Percentiles rank a stretch among this genome's conserved stretches.
Evolutionary conservation across 2,888 invertebrate species (phyloP).

Genomic region (Branchinecta sandiegonensis): DNA sequence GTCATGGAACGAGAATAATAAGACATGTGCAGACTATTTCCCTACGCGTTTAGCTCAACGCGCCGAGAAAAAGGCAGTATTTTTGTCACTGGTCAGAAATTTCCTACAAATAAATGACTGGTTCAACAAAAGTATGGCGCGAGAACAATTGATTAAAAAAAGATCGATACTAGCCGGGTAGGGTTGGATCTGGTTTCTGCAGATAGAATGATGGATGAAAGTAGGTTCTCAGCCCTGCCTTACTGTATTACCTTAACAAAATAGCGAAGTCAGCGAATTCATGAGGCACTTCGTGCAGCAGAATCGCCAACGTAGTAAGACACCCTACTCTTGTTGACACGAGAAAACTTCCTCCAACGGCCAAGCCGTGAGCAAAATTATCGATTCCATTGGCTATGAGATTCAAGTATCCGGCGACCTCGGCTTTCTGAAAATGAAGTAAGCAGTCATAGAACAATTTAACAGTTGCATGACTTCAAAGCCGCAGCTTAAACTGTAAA

Average conservation of each 20-base stretch:
- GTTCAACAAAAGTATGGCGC: no score
- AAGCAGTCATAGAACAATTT: background rate
- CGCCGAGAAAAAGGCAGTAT: no score
- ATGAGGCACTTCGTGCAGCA: slow-evolving; percentile 93
- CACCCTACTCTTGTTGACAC: slow-evolving; percentile 77
- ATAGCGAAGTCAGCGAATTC: slow-evolving; percentile 99
- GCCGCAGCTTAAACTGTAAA: no score
- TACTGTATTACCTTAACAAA: slow-evolving; percentile 44
- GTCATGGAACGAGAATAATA: no score
- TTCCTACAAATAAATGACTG: no score
- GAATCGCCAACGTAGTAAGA: slow-evolving; percentile 83
- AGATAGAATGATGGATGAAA: background rate
- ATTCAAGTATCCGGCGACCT: slow-evolving; percentile 83
- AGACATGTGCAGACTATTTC: no score
- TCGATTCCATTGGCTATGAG: slow-evolving; percentile 91
- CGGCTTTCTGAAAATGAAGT: slow-evolving; percentile 25
- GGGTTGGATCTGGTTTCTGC: no score
- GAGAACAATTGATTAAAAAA: no score
- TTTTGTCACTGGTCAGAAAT: no score
- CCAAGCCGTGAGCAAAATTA: slow-evolving; percentile 95
- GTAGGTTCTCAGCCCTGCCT: background rate
- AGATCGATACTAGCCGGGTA: no score
- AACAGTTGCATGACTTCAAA: no score
- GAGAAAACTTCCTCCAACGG: slow-evolving; percentile 92
- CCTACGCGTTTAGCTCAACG: no score